Evolutionary conservation across 2,113 vertebrate genomes (phyloP), one percentile per base, ranked within the genome.

Genomic region (Gobiocypris rarus): DNA sequence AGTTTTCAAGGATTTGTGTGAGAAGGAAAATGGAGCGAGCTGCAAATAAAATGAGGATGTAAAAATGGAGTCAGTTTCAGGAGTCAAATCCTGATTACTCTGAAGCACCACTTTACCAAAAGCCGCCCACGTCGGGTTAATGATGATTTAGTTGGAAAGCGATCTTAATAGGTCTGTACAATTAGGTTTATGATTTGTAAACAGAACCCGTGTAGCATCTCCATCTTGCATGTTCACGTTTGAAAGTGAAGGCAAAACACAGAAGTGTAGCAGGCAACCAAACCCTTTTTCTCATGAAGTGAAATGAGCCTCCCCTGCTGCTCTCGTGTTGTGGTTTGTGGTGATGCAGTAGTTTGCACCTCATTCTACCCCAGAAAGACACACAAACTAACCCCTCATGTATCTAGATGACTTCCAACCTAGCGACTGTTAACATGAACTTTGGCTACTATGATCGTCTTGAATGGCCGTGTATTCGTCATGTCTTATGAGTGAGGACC

Each of bases 291-390:
- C 84, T 81, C 82, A 22, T 41, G 8, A 78, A 61, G 26, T 45
- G 56, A 81, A 52, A 75, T 34, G 78, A 76, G 80, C 63, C 61
- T 85, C 86, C 77, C 85, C 88, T 82, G 84, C 82, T 77, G 61
- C 48, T 71, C 31, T 75, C 22, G 10, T 34, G 54, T 75, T 88
- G 87, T 85, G 88, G 89, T 89, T 83, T 89, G 88, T 89, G 89
- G 88, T 87, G 67, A 76, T 86, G 84, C 48, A 81, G 54, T 81
- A 70, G 76, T 28, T 73, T 41, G 34, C 26, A 71, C 45, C 31
- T 56, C 8, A 71, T 34, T 82, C 28, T 70, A 28, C 65, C 50
- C 31, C 9, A 84, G 43, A 84, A 41, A 79, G 3, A 85, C 34
- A 24, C 26, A 74, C 19, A 61, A 38, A 85, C 75, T 48, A n/a